A percentile compares a stretch with the other conserved stretches of the same genome.
Evolutionary conservation across 2,888 invertebrate genomes (phyloP).

Genomic region (Ennomos fuscantarius): DNA sequence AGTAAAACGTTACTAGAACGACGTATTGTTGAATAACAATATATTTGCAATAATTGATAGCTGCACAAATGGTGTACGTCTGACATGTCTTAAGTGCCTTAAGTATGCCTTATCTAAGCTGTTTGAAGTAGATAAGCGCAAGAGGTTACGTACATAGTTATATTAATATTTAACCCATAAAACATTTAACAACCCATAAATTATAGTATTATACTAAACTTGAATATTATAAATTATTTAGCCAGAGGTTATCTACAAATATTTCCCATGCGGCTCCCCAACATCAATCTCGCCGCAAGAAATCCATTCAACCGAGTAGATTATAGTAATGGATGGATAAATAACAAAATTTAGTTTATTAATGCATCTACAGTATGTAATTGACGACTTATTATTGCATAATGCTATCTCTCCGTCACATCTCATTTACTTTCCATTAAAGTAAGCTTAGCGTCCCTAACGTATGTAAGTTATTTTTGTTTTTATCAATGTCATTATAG

Average conservation of each 20-base stretch:
- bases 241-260: constrained; percentile 5
- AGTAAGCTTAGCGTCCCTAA: constrained; percentile 13
- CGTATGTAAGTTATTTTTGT: background rate
- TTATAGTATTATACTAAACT: constrained; percentile 5
- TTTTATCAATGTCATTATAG: too few relatives aligned
- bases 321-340: constrained; percentile 35
- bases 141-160: too few relatives aligned
- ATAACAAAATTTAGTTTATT: constrained; percentile 39
- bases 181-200: too few relatives aligned
- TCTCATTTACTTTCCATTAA: constrained; percentile 28
- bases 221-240: constrained; percentile 11
- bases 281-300: constrained; percentile 35
- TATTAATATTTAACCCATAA: background rate
- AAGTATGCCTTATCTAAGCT: too few relatives aligned
- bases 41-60: too few relatives aligned
- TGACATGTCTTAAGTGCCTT: too few relatives aligned
- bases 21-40: too few relatives aligned
- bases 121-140: too few relatives aligned
- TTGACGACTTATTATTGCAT: constrained; percentile 31
- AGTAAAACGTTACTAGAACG: too few relatives aligned
- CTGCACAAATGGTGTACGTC: too few relatives aligned
- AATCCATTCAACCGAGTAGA: constrained; percentile 30
- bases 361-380: constrained; percentile 29
- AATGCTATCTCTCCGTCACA: constrained; percentile 24
- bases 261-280: constrained; percentile 19